These are phyloP conservation scores for Anguilla japonica DNA, from an alignment of 2,113 vertebrate species.

Conservation along the genomic window DNA sequence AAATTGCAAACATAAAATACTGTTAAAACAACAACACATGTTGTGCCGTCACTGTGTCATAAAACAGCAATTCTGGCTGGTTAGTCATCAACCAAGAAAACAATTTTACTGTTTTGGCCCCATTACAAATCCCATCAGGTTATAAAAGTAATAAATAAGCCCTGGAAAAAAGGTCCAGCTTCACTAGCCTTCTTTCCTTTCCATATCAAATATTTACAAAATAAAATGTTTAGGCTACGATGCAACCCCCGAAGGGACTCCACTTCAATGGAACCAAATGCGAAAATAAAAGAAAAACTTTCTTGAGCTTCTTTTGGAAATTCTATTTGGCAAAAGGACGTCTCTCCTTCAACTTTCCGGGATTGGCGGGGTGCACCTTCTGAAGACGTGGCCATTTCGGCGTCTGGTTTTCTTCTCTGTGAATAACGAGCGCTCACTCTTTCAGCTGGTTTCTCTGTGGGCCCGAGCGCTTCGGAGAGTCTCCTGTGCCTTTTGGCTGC, in stretches of 20 bases:
- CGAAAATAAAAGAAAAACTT: neutral
- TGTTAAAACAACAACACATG: constrained; percentile 5
- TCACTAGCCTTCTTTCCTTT: constrained; percentile 42
- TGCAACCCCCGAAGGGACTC: neutral
- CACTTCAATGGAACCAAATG: neutral
- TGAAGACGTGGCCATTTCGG: constrained; percentile 1
- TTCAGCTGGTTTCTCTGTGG: constrained; percentile 35
- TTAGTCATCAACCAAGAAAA: neutral
- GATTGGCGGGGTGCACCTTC: constrained; percentile 3
- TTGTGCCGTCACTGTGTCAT: neutral
- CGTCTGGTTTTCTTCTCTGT: neutral
- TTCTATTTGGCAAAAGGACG: neutral
- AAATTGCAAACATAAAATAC: constrained; percentile 4
- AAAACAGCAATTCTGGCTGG: neutral
- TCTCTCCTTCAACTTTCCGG: neutral
- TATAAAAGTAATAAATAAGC: constrained; percentile 83
- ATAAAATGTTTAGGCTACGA: constrained; percentile 12
- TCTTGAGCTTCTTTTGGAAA: constrained; percentile 4
- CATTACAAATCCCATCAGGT: constrained; percentile 50
- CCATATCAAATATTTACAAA: constrained; percentile 66
- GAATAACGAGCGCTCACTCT: constrained; percentile 35
- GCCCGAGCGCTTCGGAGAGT: neutral
- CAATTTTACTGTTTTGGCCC: constrained; percentile 41
- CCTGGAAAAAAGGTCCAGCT: constrained; percentile 37
- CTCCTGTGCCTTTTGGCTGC: constrained; percentile 22